Percentiles rank a stretch among this genome's conserved stretches.
Evolutionary conservation across 23 tunicate species (phyloP).

Genomic region (Ciona savignyi): DNA sequence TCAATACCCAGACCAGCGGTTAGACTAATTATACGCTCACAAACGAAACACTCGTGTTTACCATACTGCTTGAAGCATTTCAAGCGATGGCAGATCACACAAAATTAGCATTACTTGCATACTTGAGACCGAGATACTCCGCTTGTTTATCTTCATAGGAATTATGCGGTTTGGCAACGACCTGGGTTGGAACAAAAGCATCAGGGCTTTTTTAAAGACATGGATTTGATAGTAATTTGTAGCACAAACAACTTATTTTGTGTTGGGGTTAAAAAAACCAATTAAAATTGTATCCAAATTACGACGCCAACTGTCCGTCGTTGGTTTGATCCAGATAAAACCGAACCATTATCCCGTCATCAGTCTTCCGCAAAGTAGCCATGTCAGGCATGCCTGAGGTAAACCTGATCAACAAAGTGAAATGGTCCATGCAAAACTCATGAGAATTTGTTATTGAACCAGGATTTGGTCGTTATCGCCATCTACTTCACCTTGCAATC

Average conservation of each 20-base stretch:
- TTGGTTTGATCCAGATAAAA: too few relatives aligned
- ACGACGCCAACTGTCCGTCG: not conserved
- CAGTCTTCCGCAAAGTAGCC: not conserved
- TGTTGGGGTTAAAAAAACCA: too few relatives aligned
- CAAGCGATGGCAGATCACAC: not conserved
- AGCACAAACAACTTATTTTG: too few relatives aligned
- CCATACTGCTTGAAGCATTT: not conserved
- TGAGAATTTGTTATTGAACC: too few relatives aligned
- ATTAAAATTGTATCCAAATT: too few relatives aligned
- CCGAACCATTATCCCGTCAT: too few relatives aligned
- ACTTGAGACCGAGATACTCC: not conserved
- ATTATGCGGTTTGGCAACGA: slow-evolving; percentile 1
- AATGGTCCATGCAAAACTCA: not conserved
- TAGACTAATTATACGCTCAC: not conserved
- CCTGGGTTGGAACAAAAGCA: too few relatives aligned
- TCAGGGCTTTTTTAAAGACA: too few relatives aligned
- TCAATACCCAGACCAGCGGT: not conserved
- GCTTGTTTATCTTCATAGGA: not conserved
- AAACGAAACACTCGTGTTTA: not conserved
- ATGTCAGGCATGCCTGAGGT: not conserved
- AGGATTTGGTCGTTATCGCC: not conserved
- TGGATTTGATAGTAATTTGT: too few relatives aligned
- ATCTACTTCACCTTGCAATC: not conserved
- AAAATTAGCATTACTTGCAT: not conserved
- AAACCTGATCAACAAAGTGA: not conserved